These are phyloP conservation scores for Perca flavescens DNA, from an alignment of 2,113 vertebrate genomes.

Conservation along the genomic window DNA sequence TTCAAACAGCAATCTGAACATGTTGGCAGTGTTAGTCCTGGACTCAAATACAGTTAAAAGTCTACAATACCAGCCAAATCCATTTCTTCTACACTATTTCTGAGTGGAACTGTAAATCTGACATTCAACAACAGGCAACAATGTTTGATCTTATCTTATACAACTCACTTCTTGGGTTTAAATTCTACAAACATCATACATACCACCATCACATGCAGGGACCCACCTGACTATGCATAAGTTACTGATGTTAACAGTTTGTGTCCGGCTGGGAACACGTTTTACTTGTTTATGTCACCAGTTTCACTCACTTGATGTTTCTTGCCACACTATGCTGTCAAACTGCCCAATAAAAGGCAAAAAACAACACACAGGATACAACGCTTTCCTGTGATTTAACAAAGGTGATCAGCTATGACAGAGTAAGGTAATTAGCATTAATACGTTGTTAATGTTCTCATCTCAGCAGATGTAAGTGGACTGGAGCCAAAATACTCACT, in stretches of 20 bases:
- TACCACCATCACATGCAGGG: neutral
- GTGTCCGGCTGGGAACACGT: neutral
- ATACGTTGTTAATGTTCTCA: neutral
- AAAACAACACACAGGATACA: neutral
- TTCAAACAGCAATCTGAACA: neutral
- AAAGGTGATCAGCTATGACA: neutral
- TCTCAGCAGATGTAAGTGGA: neutral
- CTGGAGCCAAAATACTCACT: constrained; percentile 81
- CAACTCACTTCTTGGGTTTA: neutral
- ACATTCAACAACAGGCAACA: neutral
- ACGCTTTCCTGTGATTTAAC: neutral
- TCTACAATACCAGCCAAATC: neutral
- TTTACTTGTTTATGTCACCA: neutral
- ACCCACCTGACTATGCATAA: neutral
- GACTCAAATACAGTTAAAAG: neutral
- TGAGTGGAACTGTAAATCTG: neutral
- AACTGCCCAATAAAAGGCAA: neutral
- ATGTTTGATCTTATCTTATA: neutral
- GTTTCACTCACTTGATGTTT: neutral
- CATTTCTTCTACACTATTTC: neutral
- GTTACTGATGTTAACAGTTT: neutral
- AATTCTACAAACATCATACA: neutral
- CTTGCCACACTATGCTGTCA: neutral
- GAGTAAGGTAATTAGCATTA: no score
- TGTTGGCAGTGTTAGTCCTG: neutral